These are phyloP conservation scores for Rhea americana DNA, from an alignment of 2,113 vertebrate genomes.

Conservation along the genomic window DNA sequence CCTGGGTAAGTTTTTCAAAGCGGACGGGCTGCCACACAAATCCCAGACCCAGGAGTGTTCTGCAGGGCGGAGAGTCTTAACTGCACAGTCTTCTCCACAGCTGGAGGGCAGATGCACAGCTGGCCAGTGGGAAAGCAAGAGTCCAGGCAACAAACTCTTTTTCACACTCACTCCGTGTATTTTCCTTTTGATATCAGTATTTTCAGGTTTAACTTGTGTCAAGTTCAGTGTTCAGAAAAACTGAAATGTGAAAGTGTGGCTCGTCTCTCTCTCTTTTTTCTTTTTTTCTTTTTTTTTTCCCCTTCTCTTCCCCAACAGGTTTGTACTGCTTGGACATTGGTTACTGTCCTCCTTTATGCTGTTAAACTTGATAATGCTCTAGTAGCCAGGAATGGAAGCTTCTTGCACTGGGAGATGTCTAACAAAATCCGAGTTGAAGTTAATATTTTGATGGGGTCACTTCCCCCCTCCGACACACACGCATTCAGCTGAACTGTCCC, in stretches of 20 bases:
- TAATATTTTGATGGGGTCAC: not conserved
- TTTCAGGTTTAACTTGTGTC: constrained; percentile 21
- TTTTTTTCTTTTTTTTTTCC: not conserved
- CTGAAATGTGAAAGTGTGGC: not conserved
- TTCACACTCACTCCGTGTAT: not conserved
- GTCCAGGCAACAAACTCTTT: constrained; percentile 2
- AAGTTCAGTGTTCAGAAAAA: not conserved
- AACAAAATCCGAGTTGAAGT: not conserved
- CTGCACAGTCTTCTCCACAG: constrained; percentile 64
- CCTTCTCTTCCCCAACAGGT: not conserved
- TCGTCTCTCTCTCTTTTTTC: not conserved
- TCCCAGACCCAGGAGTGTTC: constrained; percentile 57
- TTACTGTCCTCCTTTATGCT: not conserved
- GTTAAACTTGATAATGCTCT: not conserved
- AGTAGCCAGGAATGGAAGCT: not conserved
- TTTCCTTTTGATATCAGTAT: not conserved
- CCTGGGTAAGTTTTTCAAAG: constrained; percentile 92
- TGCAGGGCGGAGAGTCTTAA: constrained; percentile 53
- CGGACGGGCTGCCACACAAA: constrained; percentile 70
- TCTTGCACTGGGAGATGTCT: not conserved
- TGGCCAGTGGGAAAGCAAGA: constrained; percentile 22
- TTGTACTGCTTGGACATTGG: not conserved
- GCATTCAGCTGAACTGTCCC: no score
- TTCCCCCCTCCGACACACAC: no score
- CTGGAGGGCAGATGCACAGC: constrained; percentile 20